These are phyloP conservation scores for Pelodiscus sinensis DNA, from an alignment of 2,113 vertebrate genomes.

Conservation along the genomic window DNA sequence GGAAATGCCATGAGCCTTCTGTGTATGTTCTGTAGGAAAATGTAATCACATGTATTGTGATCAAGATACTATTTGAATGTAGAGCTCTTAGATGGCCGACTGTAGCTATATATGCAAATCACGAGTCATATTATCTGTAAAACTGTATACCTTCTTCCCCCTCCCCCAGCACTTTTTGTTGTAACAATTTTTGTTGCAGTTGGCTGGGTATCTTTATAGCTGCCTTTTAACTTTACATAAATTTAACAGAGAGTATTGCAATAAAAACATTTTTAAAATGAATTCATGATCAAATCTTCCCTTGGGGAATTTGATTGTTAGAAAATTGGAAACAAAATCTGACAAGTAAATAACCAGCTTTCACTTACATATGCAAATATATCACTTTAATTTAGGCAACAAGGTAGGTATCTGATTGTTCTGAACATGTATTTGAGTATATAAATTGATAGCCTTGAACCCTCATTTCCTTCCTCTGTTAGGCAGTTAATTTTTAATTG, in stretches of 20 bases:
- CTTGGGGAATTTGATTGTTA: accelerated
- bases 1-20: neutral
- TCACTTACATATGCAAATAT: neutral
- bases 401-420: neutral
- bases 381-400: neutral
- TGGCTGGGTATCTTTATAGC: neutral
- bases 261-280: neutral
- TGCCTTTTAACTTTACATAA: neutral
- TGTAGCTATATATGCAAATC: neutral
- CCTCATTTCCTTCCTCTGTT: neutral
- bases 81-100: neutral
- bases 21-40: neutral
- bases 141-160: neutral
- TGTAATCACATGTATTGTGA: neutral
- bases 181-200: accelerated
- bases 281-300: neutral
- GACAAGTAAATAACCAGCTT: neutral
- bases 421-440: neutral
- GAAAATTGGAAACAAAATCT: neutral
- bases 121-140: too few relatives aligned
- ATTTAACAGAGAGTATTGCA: accelerated
- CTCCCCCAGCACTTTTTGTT: neutral
- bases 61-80: neutral
- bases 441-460: neutral
- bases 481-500: neutral